A percentile compares a stretch with the other conserved stretches of the same genome.
Conservation (phyloP, 2,888 invertebrate genomes). For the Tetragonisca angustula region DNA sequence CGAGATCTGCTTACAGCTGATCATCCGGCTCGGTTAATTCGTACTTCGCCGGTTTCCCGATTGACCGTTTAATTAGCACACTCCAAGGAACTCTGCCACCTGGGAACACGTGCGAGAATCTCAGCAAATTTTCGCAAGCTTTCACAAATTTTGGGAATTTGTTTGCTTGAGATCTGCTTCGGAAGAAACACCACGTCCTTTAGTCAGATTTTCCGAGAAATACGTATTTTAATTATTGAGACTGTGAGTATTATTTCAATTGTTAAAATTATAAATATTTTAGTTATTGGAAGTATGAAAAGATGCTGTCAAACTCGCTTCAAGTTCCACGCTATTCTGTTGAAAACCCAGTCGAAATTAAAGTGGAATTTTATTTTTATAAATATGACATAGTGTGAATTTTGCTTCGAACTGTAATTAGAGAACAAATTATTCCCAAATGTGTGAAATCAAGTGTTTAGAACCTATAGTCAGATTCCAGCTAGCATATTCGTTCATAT, state of each 20-base stretch:
- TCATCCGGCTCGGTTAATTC: slow-evolving; percentile 19
- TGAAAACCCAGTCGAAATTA: neutral
- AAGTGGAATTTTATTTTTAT: no score
- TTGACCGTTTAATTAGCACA: neutral
- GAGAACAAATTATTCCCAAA: neutral
- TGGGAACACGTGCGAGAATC: no score
- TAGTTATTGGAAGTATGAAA: neutral
- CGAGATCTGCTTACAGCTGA: neutral
- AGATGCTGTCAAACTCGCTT: neutral
- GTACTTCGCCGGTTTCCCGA: neutral
- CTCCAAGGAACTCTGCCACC: no score
- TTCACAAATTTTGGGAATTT: no score
- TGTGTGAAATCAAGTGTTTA: neutral
- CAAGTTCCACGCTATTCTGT: no score
- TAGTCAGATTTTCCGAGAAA: no score
- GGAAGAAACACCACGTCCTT: no score
- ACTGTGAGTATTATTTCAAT: no score
- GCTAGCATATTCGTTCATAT: neutral
- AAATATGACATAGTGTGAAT: neutral
- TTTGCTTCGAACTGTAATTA: neutral
- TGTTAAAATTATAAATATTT: neutral
- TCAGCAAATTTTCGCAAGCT: no score
- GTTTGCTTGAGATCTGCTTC: no score
- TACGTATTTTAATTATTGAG: no score
- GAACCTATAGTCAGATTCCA: neutral